Evolutionary conservation across 2,113 vertebrate species (phyloP).

Genomic region (Ornithorhynchus anatinus): DNA sequence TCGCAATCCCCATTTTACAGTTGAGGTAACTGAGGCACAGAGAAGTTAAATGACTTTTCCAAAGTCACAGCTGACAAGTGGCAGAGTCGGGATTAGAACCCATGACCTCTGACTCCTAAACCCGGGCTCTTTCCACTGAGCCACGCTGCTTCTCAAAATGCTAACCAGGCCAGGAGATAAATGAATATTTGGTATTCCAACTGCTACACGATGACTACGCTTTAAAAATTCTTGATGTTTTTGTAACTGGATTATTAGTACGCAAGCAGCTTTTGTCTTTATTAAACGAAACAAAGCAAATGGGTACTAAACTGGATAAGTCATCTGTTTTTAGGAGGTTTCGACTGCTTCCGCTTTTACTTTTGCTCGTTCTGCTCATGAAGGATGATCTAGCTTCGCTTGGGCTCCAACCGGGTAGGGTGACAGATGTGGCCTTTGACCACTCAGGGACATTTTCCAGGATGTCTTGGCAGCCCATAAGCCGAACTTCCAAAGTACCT

Average conservation of each 20-base stretch:
- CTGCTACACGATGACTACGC: background rate
- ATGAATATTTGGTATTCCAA: background rate
- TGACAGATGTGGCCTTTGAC: conserved; percentile 88
- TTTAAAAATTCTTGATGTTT: background rate
- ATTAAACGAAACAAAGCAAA: conserved; percentile 28
- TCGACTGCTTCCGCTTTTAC: conserved; percentile 86
- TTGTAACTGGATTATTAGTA: conserved; percentile 1
- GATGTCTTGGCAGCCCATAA: conserved; percentile 99
- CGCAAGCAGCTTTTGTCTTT: background rate
- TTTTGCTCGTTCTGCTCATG: conserved; percentile 93
- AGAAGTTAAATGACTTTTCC: too few species aligned
- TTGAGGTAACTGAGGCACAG: too few species aligned
- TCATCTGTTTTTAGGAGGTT: conserved; percentile 94
- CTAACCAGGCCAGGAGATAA: background rate
- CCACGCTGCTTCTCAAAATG: too few species aligned
- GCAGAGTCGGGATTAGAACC: too few species aligned
- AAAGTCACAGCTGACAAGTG: too few species aligned
- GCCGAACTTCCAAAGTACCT: conserved; percentile 97
- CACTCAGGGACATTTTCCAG: conserved; percentile 95
- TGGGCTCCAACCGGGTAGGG: conserved; percentile 95
- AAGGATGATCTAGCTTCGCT: conserved; percentile 94
- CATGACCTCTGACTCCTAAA: too few species aligned
- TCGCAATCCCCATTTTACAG: too few species aligned
- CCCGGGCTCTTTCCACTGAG: too few species aligned
- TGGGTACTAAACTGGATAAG: conserved; percentile 89